Base-by-base conservation (phyloP, 1,140 invertebrate genomes). In the Orius insidiosus region DNA sequence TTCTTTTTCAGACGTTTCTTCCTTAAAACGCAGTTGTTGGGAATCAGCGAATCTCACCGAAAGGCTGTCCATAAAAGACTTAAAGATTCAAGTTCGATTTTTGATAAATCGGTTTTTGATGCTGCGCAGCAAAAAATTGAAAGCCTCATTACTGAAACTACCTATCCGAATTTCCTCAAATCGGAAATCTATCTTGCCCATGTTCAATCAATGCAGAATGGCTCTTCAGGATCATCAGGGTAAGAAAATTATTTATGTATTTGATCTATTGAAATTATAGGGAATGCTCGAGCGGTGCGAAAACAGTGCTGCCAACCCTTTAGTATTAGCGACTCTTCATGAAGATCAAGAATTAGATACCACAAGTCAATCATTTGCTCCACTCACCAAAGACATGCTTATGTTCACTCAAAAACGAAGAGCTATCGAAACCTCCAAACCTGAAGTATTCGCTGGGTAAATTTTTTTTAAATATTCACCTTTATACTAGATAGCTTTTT, bases 101-200 rank as follows among this genome's bases (percentile, higher is more conserved):
- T 52, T n/a, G 45, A 46, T 32, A 46, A 45, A 14, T 39, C 35
- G 47, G 68, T 83, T 40, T 82, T 81, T 59, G 76, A 82, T 59
- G 66, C 65, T 52, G 78, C 76, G 35, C 77, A 81, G 56, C 54
- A 62, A 13, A 72, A 86, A 64, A 81, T 92, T 48, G 84, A 88
- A 61, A 68, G 71, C 34, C 70, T 78, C 31, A 88, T 94, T 58
- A 77, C 75, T 50, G 78, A 81, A 56, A 81, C 85, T 19, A 83
- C 83, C 38, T 93, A 93, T 65, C 81, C 82, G 34, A 83, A 84
- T 62, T 95, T 95, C 63, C 70, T 94, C 48, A 78, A 78, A 55
- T 90, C 85, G 50, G 87, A 93, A 54, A 72, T 86, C 58, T 95
- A 92, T 69, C 73, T 93, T 56, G 72, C 84, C 58, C 84, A 88